Percentiles rank a stretch among this genome's conserved stretches.
These are phyloP conservation scores for Nephotettix cincticeps DNA, from an alignment of 1,140 invertebrate genomes.

Conservation along the genomic window DNA sequence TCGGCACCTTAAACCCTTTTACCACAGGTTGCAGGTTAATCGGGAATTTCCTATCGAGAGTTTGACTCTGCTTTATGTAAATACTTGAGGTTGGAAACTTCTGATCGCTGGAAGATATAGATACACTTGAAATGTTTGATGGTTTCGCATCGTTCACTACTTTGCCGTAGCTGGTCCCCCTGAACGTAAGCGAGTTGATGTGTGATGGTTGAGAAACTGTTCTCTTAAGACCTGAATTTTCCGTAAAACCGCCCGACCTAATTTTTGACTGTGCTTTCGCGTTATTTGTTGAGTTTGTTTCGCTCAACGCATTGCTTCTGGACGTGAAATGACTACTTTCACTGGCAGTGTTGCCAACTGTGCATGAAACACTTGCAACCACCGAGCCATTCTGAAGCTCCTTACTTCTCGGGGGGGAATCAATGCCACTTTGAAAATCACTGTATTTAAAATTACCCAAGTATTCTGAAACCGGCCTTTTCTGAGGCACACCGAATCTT, in stretches of 20 bases:
- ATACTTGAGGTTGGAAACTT: neutral
- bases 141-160: no score
- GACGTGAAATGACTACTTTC: no score
- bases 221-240: neutral
- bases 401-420: neutral
- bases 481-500: conserved; percentile 23
- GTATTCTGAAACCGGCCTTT: conserved; percentile 26
- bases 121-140: neutral
- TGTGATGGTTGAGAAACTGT: no score
- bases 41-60: neutral
- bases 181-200: no score
- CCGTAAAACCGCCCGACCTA: conserved; percentile 6
- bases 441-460: neutral
- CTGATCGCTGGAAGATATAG: neutral
- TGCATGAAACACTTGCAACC: neutral
- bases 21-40: neutral
- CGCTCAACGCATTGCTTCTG: neutral
- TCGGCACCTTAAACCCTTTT: neutral
- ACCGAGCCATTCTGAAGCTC: neutral
- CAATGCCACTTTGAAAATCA: neutral
- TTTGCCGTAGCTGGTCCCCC: no score
- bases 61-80: conserved; percentile 3
- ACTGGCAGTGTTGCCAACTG: neutral
- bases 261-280: conserved; percentile 23
- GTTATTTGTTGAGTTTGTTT: neutral